These are phyloP conservation scores for Palythoa grandis DNA, from an alignment of 92 coral and sea anemone genomes.

Conservation along the genomic window DNA sequence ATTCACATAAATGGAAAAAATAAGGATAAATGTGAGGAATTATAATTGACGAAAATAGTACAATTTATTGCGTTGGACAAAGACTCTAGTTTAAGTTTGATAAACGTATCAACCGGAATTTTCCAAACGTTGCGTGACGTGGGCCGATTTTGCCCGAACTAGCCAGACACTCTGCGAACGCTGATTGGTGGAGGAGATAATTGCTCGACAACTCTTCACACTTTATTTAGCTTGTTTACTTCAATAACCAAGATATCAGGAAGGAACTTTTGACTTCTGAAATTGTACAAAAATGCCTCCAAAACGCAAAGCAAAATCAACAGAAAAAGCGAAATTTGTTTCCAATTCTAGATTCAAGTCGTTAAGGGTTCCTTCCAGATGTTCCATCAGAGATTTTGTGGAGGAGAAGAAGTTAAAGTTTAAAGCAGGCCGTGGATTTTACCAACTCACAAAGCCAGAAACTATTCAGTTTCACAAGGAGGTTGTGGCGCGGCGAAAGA, in stretches of 20 bases:
- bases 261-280: neutral
- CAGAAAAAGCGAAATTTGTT: constrained; percentile 61
- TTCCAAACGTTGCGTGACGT: neutral
- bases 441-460: constrained; percentile 92
- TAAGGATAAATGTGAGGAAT: too few relatives aligned
- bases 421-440: constrained; percentile 89
- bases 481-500: constrained; percentile 81
- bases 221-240: neutral
- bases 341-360: constrained; percentile 75
- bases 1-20: too few relatives aligned
- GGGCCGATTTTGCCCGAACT: constrained; percentile 12
- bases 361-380: constrained; percentile 64
- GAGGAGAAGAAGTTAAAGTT: constrained; percentile 87
- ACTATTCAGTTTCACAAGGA: constrained; percentile 94
- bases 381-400: constrained; percentile 79
- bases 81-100: too few relatives aligned
- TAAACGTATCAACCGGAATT: neutral
- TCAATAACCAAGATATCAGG: neutral
- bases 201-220: neutral
- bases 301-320: constrained; percentile 57
- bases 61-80: too few relatives aligned
- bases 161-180: neutral
- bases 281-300: constrained; percentile 72
- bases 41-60: too few relatives aligned
- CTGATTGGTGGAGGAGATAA: constrained; percentile 22